Percentiles rank a stretch among this genome's conserved stretches.
These are phyloP conservation scores for Amazona guildingii DNA, from an alignment of 2,113 vertebrate species.

Conservation along the genomic window DNA sequence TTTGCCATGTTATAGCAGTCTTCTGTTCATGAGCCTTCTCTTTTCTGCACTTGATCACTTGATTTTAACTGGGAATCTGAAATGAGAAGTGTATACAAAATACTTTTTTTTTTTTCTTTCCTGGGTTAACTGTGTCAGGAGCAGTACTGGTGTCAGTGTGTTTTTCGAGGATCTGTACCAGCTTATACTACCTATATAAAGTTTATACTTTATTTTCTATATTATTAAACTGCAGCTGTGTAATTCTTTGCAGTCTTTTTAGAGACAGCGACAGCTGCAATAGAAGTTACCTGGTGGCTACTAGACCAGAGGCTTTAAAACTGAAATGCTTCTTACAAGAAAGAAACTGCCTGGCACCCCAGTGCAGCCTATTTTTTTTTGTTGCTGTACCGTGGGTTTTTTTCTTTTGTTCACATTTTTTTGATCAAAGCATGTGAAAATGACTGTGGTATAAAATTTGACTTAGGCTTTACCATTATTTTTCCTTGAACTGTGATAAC, in stretches of 20 bases:
- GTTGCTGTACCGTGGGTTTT: rapidly evolving
- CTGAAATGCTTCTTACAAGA: neutral
- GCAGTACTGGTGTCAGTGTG: rapidly evolving
- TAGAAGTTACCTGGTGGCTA: neutral
- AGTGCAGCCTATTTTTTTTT: neutral
- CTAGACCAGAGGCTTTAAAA: neutral
- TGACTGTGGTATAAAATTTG: neutral
- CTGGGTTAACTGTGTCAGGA: neutral
- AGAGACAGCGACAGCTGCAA: neutral
- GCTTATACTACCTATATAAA: neutral
- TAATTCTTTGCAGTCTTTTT: neutral
- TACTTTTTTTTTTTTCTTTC: neutral
- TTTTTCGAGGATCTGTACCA: neutral
- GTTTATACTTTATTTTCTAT: neutral
- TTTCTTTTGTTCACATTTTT: neutral
- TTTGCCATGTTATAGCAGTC: rapidly evolving
- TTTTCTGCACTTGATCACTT: neutral
- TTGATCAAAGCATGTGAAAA: neutral
- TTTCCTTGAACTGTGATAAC: neutral
- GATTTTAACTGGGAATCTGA: neutral
- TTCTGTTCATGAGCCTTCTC: neutral
- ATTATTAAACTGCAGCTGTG: neutral
- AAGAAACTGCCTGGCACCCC: neutral
- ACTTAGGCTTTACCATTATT: neutral
- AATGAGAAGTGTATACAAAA: neutral